phyloP scores from a whole-genome alignment of 2,113 vertebrate genomes.

The Notarius quadriscutis region DNA sequence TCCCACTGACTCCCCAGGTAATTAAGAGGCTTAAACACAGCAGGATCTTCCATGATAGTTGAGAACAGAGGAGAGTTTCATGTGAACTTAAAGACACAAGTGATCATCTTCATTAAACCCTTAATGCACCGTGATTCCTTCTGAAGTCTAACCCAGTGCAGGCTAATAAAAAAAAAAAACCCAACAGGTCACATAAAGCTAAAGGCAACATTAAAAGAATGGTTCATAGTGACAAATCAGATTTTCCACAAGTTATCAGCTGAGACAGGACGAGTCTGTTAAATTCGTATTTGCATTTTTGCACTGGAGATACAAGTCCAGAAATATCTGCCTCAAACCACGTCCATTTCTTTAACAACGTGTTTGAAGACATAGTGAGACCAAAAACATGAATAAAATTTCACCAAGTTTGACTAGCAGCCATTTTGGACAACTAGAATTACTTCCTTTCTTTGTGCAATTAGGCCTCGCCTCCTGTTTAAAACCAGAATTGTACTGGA shows the following conservation, averaged over 20 bases:
- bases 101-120: slow-evolving; percentile 16
- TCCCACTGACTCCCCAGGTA: background rate
- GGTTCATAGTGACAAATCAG: background rate
- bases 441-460: background rate
- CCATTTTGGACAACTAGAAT: background rate
- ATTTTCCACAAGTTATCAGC: background rate
- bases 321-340: background rate
- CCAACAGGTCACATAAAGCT: background rate
- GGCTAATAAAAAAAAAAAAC: background rate
- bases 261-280: background rate
- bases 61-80: slow-evolving; percentile 4
- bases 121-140: background rate
- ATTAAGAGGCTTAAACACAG: slow-evolving; percentile 20
- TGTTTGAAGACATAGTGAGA: background rate
- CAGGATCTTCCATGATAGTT: background rate
- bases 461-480: background rate
- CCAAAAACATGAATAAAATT: background rate
- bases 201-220: background rate
- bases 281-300: background rate
- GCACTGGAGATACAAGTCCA: background rate
- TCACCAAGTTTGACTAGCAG: background rate
- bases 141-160: background rate
- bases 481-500: background rate
- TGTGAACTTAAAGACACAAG: background rate
- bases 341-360: background rate